Evolutionary conservation across 2,888 invertebrate genomes (phyloP), one percentile per base, ranked within the genome.

Genomic region (Cataglyphis cursor): DNA sequence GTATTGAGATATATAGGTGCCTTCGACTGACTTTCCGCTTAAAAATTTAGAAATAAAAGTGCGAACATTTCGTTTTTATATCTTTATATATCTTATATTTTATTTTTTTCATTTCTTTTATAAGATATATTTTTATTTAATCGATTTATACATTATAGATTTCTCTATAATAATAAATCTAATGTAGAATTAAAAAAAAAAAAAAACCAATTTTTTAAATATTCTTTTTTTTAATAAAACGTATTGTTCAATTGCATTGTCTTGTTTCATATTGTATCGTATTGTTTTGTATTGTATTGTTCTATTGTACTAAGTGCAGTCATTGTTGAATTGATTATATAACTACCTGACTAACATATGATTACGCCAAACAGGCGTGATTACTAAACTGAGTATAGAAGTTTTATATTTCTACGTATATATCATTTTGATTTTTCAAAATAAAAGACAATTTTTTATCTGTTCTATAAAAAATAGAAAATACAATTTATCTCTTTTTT

Each of bases 21-120:
- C 59, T 59, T 28, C 28, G 28, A 59, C 21, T 35, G 35, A 73
- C 59, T 54, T 18, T 76, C 41, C 28, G n/a, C 18, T 74, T 66
- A 12, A 51, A 51, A 65, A 41, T 73, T 28, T 21, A 1, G 3
- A 41, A 59, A 18, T 51, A 73, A 21, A 3, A 38, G 28, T 12
- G 18, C 5, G 12, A 54, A 24, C 38, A 18, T 57, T 57, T 38
- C 15, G 28, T 21, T 15, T 18, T 61, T 4, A 61, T 18, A 31
- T 57, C 21, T 35, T 38, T 6, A 35, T 41, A 28, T 28, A 61
- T 31, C 4, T n/a, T 41, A n/a, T n/a, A n/a, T 18, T n/a, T 51
- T 31, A 51, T 3, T 68, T 44, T 38, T 44, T 12, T 68, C n/a
- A 44, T n/a, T 44, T 44, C 18, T 68, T 68, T 48, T 15, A 6